Conservation (phyloP, 2,797 vertebrate species). For the Gymnocypris eckloni region DNA sequence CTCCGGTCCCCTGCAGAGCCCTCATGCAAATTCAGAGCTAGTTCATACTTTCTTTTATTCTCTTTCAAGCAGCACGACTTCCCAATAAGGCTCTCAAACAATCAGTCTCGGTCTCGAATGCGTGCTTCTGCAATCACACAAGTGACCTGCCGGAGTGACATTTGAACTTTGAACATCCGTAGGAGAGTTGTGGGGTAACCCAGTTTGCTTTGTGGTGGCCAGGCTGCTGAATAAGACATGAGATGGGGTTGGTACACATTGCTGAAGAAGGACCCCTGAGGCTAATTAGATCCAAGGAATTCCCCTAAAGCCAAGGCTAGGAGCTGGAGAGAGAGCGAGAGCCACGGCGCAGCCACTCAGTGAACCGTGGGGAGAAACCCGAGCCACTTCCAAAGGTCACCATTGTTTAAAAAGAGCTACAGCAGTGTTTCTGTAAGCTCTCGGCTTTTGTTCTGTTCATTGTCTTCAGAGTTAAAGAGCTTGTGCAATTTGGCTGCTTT, state of each 20-base stretch:
- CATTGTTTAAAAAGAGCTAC: constrained; percentile 49
- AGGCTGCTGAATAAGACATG: constrained; percentile 68
- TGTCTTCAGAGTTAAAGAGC: constrained; percentile 28
- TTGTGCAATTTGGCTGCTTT: constrained; percentile 19
- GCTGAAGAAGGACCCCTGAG: constrained; percentile 58
- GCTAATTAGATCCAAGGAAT: constrained; percentile 65
- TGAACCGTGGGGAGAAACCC: constrained; percentile 27
- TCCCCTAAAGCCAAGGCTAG: constrained; percentile 45
- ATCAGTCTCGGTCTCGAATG: background rate
- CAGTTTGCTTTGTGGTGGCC: constrained; percentile 56
- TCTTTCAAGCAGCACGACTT: background rate
- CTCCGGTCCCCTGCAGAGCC: background rate
- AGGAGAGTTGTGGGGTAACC: constrained; percentile 52
- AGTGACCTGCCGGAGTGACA: constrained; percentile 53
- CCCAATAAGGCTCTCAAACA: background rate
- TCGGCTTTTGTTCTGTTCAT: constrained; percentile 29
- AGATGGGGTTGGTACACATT: constrained; percentile 53
- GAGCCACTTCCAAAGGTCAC: constrained; percentile 46
- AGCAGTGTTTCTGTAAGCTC: constrained; percentile 40
- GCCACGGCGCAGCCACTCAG: background rate
- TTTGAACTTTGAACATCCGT: constrained; percentile 62
- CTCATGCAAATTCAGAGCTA: background rate
- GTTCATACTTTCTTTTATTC: background rate
- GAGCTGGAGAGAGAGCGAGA: constrained; percentile 2
- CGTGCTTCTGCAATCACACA: constrained; percentile 8